These are phyloP conservation scores for Pardalotus punctatus DNA, from an alignment of 2,113 vertebrate species.

Conservation along the genomic window DNA sequence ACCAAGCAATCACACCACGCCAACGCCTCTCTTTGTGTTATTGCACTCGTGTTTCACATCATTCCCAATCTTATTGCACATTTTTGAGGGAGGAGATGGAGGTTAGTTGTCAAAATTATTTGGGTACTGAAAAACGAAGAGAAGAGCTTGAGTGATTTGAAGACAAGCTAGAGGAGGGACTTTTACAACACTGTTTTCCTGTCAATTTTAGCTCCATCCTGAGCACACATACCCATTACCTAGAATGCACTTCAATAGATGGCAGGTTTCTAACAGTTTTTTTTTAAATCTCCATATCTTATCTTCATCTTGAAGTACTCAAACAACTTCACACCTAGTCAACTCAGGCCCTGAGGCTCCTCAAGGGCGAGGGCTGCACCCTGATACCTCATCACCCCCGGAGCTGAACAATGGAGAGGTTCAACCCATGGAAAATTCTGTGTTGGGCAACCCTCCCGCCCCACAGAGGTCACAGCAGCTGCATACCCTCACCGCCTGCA, in stretches of 20 bases:
- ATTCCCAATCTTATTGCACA: fast-evolving
- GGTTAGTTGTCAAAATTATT: not conserved
- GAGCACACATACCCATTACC: not conserved
- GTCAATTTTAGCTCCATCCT: not conserved
- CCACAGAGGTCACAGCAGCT: not conserved
- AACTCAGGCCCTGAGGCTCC: constrained; percentile 43
- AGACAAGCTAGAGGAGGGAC: not conserved
- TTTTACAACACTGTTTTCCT: not conserved
- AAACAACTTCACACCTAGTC: constrained; percentile 53
- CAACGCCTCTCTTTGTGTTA: not conserved
- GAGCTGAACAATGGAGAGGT: constrained; percentile 42
- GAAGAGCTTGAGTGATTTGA: not conserved
- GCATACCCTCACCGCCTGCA: fast-evolving
- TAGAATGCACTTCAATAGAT: constrained; percentile 21
- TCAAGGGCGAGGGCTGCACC: constrained; percentile 13
- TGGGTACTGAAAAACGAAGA: not conserved
- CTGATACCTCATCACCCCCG: not conserved
- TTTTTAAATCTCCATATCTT: not conserved
- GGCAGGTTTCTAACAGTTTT: not conserved
- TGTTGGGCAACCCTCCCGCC: not conserved
- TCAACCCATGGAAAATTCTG: constrained; percentile 21
- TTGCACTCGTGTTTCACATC: not conserved
- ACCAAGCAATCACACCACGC: fast-evolving
- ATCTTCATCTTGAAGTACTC: constrained; percentile 40
- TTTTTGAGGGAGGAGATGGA: not conserved